Evolutionary conservation across 2,888 invertebrate species (phyloP).

Genomic region (Nephrotoma guestfalica): DNA sequence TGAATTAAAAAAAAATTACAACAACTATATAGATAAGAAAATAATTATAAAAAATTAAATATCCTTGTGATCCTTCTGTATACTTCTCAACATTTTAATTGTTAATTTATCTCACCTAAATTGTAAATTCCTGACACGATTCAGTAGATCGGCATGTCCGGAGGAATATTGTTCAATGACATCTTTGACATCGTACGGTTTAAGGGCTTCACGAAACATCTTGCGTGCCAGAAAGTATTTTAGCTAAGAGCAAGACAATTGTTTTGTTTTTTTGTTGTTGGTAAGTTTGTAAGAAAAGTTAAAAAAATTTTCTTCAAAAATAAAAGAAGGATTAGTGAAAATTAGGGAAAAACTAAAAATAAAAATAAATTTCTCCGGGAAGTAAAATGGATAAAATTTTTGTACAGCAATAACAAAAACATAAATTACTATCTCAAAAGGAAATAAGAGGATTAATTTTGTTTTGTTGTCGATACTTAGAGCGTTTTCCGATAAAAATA

Average conservation of each 20-base stretch:
- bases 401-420: not conserved
- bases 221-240: slow-evolving; percentile 81
- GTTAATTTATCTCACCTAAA: slow-evolving; percentile 45
- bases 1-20: not conserved
- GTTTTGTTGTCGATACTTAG: not conserved
- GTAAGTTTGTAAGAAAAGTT: not conserved
- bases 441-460: not conserved
- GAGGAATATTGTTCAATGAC: slow-evolving; percentile 88
- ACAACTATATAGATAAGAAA: not conserved
- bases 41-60: not conserved
- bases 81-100: not conserved
- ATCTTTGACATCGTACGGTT: slow-evolving; percentile 89
- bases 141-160: slow-evolving; percentile 74
- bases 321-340: not conserved
- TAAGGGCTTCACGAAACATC: slow-evolving; percentile 83
- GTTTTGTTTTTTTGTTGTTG: not conserved
- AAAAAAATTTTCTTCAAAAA: not conserved
- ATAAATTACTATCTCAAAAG: not conserved
- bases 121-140: slow-evolving; percentile 75
- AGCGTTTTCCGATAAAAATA: not conserved
- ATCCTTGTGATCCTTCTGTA: not conserved
- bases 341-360: not conserved
- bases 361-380: not conserved
- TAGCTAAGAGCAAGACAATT: slow-evolving; percentile 36
- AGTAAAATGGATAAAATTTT: not conserved